A percentile compares a stretch with the other conserved stretches of the same genome.
Evolutionary conservation across 2,888 invertebrate species (phyloP).

Genomic region (Laspeyria flexula): DNA sequence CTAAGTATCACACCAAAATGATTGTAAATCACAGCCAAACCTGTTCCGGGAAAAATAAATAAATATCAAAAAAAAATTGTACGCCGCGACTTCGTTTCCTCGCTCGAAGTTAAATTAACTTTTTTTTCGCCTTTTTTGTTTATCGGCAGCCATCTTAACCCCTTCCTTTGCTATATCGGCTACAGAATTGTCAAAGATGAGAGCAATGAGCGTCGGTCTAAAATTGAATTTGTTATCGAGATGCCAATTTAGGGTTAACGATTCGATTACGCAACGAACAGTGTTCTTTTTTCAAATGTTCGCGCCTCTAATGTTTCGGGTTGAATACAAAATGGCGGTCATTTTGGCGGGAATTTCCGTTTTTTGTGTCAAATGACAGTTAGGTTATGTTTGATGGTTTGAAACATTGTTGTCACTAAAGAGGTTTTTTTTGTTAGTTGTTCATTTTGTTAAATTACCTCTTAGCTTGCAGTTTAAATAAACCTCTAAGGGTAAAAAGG

Average conservation of each 20-base stretch:
- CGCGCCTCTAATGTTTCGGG: slow-evolving; percentile 27
- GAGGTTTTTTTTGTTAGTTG: slow-evolving; percentile 1
- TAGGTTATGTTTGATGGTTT: slow-evolving; percentile 27
- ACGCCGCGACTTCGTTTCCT: slow-evolving; percentile 73
- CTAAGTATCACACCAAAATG: slow-evolving; percentile 46
- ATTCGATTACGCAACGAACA: slow-evolving; percentile 60
- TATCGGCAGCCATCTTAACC: slow-evolving; percentile 82
- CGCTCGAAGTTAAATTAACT: slow-evolving; percentile 81
- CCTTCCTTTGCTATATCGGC: slow-evolving; percentile 72
- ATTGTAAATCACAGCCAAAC: slow-evolving; percentile 43
- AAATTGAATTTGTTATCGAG: slow-evolving; percentile 85
- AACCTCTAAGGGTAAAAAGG: background rate
- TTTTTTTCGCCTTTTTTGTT: slow-evolving; percentile 75
- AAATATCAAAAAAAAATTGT: slow-evolving; percentile 59
- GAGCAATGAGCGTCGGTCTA: slow-evolving; percentile 65
- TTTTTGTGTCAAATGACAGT: slow-evolving; percentile 26
- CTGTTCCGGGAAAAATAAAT: slow-evolving; percentile 34
- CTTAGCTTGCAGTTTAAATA: background rate
- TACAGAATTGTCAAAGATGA: slow-evolving; percentile 74
- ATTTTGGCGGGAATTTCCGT: slow-evolving; percentile 48
- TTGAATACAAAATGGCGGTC: slow-evolving; percentile 38
- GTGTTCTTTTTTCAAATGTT: slow-evolving; percentile 41
- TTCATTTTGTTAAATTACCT: background rate
- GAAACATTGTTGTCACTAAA: slow-evolving; percentile 13
- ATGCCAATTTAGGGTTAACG: slow-evolving; percentile 68